phyloP scores from a whole-genome alignment of 1,140 invertebrate species.

The Pseudomyrmex sp. region DNA sequence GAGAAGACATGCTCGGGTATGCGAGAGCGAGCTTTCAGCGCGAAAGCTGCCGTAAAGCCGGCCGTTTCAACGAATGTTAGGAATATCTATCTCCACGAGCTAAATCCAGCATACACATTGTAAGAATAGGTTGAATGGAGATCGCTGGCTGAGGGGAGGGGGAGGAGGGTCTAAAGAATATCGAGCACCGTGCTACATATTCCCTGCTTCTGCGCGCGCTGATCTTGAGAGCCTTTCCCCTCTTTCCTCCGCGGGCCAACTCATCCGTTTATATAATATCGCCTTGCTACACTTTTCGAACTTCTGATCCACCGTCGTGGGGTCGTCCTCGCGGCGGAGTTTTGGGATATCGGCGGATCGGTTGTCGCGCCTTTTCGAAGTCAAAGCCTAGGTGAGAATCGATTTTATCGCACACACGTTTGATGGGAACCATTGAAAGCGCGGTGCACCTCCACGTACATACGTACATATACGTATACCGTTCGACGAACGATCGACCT shows the following conservation, averaged over 20 bases:
- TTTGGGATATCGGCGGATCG: conserved; percentile 40
- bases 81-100: conserved; percentile 76
- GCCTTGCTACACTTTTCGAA: conserved; percentile 42
- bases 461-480: not conserved
- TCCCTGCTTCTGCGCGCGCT: conserved; percentile 5
- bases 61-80: conserved; percentile 77
- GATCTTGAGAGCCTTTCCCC: not conserved
- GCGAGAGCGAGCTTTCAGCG: conserved; percentile 73
- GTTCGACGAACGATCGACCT: conserved; percentile 24
- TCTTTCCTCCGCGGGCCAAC: too few relatives aligned
- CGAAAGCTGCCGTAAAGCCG: conserved; percentile 74
- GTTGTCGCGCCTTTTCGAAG: conserved; percentile 46
- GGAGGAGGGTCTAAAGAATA: conserved; percentile 66
- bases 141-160: conserved; percentile 22
- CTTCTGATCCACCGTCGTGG: conserved; percentile 37
- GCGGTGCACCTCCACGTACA: not conserved
- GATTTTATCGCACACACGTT: conserved; percentile 29
- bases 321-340: not conserved
- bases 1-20: conserved; percentile 31
- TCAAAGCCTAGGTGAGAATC: conserved; percentile 37
- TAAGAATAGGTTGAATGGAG: conserved; percentile 77
- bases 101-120: conserved; percentile 76
- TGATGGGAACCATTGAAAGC: conserved; percentile 23
- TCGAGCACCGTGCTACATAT: conserved; percentile 72
- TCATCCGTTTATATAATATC: conserved; percentile 45